These are phyloP conservation scores for Caradrina kadenii DNA, from an alignment of 2,888 invertebrate genomes.

Conservation along the genomic window DNA sequence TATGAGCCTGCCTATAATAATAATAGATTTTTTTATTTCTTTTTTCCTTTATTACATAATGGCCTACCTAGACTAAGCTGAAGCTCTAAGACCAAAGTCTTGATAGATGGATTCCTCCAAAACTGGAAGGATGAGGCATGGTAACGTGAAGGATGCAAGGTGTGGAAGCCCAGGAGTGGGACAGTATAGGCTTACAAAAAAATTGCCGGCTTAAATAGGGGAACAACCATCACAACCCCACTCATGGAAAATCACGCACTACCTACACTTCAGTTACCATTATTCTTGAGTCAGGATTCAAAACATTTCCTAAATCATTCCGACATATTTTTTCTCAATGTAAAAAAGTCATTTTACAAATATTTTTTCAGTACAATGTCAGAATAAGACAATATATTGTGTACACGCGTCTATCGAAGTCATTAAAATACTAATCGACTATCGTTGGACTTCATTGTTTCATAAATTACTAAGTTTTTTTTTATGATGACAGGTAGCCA, in stretches of 20 bases:
- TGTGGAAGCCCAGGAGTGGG: too few species aligned
- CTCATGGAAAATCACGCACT: too few species aligned
- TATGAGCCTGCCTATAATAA: constrained; percentile 37
- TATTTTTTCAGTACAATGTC: constrained; percentile 3
- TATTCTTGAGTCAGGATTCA: neutral
- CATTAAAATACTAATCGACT: constrained; percentile 20
- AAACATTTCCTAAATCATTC: neutral
- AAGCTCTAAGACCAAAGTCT: too few species aligned
- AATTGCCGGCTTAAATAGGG: too few species aligned
- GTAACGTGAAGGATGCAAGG: too few species aligned
- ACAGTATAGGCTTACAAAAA: too few species aligned
- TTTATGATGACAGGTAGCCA: neutral
- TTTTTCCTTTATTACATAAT: neutral
- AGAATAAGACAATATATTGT: neutral
- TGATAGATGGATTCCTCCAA: too few species aligned
- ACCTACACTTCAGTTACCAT: too few species aligned
- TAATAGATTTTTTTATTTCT: constrained; percentile 4
- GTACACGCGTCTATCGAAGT: neutral
- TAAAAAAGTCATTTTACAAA: constrained; percentile 41
- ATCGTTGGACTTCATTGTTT: constrained; percentile 5
- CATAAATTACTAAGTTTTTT: constrained; percentile 1
- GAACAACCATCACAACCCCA: too few species aligned
- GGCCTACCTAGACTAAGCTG: too few species aligned
- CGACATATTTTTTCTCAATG: constrained; percentile 8
- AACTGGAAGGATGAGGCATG: too few species aligned